Conservation (phyloP, 2,797 vertebrate species). For the Todus mexicanus region DNA sequence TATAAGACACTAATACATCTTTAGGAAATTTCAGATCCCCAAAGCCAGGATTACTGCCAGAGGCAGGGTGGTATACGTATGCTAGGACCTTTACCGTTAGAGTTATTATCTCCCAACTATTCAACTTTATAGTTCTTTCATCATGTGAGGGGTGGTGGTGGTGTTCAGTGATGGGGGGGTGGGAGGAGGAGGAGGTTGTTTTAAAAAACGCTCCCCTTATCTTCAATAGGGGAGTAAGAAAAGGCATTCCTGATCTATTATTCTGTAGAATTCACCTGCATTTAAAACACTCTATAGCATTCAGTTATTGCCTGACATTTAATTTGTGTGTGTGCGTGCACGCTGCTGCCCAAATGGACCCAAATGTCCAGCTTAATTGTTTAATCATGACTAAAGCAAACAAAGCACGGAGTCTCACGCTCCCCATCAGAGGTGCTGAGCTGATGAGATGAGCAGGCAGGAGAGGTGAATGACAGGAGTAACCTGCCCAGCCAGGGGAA, state of each 20-base stretch:
- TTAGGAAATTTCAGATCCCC: conserved; percentile 87
- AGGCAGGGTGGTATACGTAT: conserved; percentile 75
- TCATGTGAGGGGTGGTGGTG: conserved; percentile 36
- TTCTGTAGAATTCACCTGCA: conserved; percentile 43
- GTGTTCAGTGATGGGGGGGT: neutral
- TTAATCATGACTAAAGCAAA: neutral
- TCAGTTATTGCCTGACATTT: neutral
- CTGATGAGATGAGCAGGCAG: neutral
- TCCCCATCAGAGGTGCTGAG: neutral
- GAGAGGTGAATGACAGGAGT: neutral
- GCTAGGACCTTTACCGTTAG: conserved; percentile 73
- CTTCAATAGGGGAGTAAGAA: conserved; percentile 27
- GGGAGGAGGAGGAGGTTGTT: neutral
- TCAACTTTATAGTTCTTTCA: conserved; percentile 82
- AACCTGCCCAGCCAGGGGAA: neutral
- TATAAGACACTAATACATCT: conserved; percentile 91
- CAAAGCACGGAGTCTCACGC: neutral
- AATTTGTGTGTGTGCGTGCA: neutral
- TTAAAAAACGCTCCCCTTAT: neutral
- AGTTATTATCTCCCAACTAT: conserved; percentile 81
- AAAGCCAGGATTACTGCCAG: conserved; percentile 88
- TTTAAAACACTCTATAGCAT: conserved; percentile 7
- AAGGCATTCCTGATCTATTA: conserved; percentile 39
- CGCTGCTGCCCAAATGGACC: neutral
- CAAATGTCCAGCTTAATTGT: neutral